Base-by-base conservation (phyloP, 2,888 invertebrate species). In the Cremastinae sp. region DNA sequence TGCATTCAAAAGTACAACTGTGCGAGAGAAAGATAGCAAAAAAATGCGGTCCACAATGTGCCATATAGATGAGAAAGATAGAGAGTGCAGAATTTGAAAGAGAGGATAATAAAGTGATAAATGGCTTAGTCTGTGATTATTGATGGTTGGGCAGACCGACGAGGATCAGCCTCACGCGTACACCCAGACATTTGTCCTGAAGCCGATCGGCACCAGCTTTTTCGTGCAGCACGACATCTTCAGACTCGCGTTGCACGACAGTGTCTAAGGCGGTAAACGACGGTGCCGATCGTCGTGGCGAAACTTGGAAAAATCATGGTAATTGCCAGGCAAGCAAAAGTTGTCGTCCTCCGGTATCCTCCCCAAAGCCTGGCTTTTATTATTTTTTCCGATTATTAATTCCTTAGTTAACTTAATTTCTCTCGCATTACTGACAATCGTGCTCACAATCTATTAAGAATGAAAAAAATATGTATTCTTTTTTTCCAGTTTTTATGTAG, bases 211-310 rank as follows among this genome's bases (percentile, higher is more conserved):
- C 90, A 94, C 93, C 90, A 95, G 95, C 90, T 98, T 96, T 93
- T 97, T 96, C 92, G 95, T 98, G 90, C 96, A 96, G 91, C 97
- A 98, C 91, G 98, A 98, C 91, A 94, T 97, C 90, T 98, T 98
- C 93, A 94, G 98, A 90, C 94, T 98, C 89, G 96, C 96, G 83
- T 93, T 98, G 86, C 97, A 98, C 91, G 95, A 97, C 91, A 91
- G 91, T 79, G 90, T 93, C 89, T 93, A 93, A 90, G 90, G 90
- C 80, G 84, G 84, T 87, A 87, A 75, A 69, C 74, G 80, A 81
- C 70, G 49, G 66, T 79, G 74, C 81, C 65, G 79, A 83, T 85
- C 81, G 80, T 82, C 82, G 47, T 78, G 74, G 81, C 83, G 83
- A 70, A 84, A 86, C 84, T 85, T 80, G 83, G 79, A 79, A n/a